Evolutionary conservation across 2,797 vertebrate species (phyloP).

Genomic region (Anguilla obscura): DNA sequence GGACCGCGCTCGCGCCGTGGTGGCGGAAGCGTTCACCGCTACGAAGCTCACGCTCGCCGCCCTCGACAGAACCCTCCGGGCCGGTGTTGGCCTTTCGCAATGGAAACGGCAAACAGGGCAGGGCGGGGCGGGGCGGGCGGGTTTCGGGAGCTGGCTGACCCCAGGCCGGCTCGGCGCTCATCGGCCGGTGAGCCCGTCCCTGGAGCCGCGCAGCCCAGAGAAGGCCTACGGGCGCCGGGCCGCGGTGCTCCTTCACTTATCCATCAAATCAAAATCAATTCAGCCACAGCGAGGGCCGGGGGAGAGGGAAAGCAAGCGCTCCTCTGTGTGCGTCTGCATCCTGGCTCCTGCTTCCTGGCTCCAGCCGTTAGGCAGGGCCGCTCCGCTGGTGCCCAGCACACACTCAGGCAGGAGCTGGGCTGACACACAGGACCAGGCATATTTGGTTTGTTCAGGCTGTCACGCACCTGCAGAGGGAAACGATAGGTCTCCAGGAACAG

Average conservation of each 20-base stretch:
- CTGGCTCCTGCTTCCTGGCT: conserved; percentile 3
- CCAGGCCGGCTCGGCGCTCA: neutral
- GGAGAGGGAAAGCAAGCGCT: neutral
- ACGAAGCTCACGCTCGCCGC: conserved; percentile 61
- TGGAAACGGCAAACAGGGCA: neutral
- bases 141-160: neutral
- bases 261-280: neutral
- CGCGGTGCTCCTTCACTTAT: conserved; percentile 30
- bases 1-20: conserved; percentile 52
- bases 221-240: conserved; percentile 12
- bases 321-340: neutral
- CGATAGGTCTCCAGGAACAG: neutral
- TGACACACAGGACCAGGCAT: conserved; percentile 71
- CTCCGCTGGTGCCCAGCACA: conserved; percentile 34
- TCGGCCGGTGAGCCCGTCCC: no score
- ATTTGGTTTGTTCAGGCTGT: conserved; percentile 68
- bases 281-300: neutral
- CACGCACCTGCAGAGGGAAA: conserved; percentile 53
- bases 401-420: conserved; percentile 60
- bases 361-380: neutral
- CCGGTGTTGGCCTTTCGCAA: neutral
- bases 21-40: conserved; percentile 47
- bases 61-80: neutral
- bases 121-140: neutral
- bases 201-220: neutral